These are phyloP conservation scores for Meloidogyne exigua DNA, from an alignment of 1,140 invertebrate species.

Conservation along the genomic window DNA sequence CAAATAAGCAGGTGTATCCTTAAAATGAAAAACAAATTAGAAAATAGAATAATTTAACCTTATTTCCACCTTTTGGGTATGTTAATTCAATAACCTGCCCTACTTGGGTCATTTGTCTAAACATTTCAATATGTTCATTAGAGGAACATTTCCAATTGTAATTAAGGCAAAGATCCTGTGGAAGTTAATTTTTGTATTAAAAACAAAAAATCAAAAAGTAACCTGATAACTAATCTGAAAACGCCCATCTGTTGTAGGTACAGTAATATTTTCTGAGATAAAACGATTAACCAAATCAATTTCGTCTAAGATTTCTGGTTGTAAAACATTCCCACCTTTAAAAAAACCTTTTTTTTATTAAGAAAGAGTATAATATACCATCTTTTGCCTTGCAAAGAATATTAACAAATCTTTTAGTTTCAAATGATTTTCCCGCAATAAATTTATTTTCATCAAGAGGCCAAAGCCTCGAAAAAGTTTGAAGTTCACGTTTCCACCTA, in stretches of 20 bases:
- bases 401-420: slow-evolving; percentile 62
- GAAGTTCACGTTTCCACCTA: slow-evolving; percentile 60
- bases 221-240: slow-evolving; percentile 61
- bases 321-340: slow-evolving; percentile 49
- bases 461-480: slow-evolving; percentile 58
- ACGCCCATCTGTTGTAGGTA: slow-evolving; percentile 56
- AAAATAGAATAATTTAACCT: slow-evolving; percentile 36
- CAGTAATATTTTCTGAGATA: slow-evolving; percentile 58
- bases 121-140: slow-evolving; percentile 57
- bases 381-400: slow-evolving; percentile 54
- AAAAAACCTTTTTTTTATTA: slow-evolving; percentile 22
- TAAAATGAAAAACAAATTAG: neutral
- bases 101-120: slow-evolving; percentile 56
- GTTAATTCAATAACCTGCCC: slow-evolving; percentile 57
- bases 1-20: slow-evolving; percentile 60
- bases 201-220: slow-evolving; percentile 61
- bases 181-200: slow-evolving; percentile 37
- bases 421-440: slow-evolving; percentile 63
- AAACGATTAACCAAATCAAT: slow-evolving; percentile 58
- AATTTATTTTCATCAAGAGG: slow-evolving; percentile 64
- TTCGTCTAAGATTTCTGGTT: slow-evolving; percentile 57
- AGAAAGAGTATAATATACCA: neutral
- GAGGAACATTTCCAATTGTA: slow-evolving; percentile 34
- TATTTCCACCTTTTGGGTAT: slow-evolving; percentile 62
- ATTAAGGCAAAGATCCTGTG: neutral